phyloP scores from a whole-genome alignment of 1,140 invertebrate species.

The Bemisia tabaci region DNA sequence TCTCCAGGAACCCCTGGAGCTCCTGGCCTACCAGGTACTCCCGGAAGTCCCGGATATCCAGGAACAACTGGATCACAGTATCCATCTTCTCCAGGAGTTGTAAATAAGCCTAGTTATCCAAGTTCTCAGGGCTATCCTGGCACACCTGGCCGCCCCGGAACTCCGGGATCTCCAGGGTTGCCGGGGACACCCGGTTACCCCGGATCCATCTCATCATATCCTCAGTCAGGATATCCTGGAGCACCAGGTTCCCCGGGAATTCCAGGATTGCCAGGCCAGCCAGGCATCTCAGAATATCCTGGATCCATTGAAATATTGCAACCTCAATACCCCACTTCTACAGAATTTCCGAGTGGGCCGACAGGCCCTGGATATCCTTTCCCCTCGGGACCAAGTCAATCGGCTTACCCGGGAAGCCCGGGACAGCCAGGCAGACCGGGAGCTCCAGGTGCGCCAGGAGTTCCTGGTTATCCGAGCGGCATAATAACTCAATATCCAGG shows the following conservation, averaged over 20 bases:
- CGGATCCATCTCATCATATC: constrained; percentile 14
- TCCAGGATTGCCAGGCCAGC: constrained; percentile 24
- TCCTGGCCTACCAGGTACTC: constrained; percentile 2
- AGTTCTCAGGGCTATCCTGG: neutral
- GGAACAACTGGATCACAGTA: neutral
- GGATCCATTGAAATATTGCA: constrained; percentile 16
- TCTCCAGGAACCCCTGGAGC: constrained; percentile 21
- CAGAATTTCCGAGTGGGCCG: too few species aligned
- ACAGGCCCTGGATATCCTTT: constrained; percentile 12
- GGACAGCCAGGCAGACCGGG: constrained; percentile 19
- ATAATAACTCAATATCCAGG: constrained; percentile 18
- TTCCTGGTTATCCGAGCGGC: constrained; percentile 14
- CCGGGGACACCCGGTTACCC: constrained; percentile 22
- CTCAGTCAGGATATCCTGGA: constrained; percentile 20
- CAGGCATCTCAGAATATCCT: constrained; percentile 19
- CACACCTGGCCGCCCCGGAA: constrained; percentile 14
- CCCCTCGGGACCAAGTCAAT: constrained; percentile 11
- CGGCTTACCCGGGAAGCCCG: constrained; percentile 16
- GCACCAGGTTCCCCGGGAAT: constrained; percentile 23
- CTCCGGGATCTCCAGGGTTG: constrained; percentile 19
- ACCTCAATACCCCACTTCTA: too few species aligned
- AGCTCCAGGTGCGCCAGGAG: constrained; percentile 13
- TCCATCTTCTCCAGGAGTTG: neutral
- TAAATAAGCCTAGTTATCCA: neutral
- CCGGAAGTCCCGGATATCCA: neutral